A percentile compares a stretch with the other conserved stretches of the same genome.
These are phyloP conservation scores for Leptopterna dolabrata DNA, from an alignment of 2,888 invertebrate species.

Conservation along the genomic window DNA sequence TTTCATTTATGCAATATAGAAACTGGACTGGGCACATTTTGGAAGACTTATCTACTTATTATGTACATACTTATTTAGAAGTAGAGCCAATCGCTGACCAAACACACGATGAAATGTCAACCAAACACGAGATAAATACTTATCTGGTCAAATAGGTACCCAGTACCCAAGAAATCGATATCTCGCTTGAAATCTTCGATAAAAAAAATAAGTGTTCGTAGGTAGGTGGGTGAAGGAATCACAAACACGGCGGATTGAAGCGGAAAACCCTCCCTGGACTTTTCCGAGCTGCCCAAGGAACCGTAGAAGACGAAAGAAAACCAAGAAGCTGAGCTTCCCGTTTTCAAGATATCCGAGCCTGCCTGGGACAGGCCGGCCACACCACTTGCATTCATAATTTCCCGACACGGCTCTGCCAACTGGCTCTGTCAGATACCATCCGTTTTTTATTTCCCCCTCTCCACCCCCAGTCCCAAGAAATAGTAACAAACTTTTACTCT, in stretches of 20 bases:
- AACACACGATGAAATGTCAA: too few relatives aligned
- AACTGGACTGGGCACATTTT: too few relatives aligned
- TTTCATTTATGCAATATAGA: too few relatives aligned
- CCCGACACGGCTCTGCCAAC: constrained; percentile 45
- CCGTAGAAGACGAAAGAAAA: not conserved
- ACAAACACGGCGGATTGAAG: not conserved
- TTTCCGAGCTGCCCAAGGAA: not conserved
- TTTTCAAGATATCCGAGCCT: constrained; percentile 48
- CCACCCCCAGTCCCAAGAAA: constrained; percentile 14
- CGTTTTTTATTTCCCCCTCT: constrained; percentile 19
- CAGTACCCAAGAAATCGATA: too few relatives aligned
- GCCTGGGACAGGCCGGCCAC: constrained; percentile 46
- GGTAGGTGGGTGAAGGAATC: not conserved
- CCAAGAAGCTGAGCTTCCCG: constrained; percentile 34
- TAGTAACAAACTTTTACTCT: constrained; percentile 50
- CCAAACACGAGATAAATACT: too few relatives aligned
- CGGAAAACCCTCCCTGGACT: not conserved
- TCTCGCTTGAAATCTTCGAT: not conserved
- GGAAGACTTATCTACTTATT: too few relatives aligned
- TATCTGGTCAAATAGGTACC: too few relatives aligned
- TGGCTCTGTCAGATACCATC: constrained; percentile 48
- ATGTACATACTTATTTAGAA: too few relatives aligned
- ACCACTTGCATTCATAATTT: constrained; percentile 53
- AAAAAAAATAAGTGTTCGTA: not conserved
- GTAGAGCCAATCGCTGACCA: too few relatives aligned